Evolutionary conservation across 2,113 vertebrate genomes (phyloP).

Genomic region (Patagioenas fasciata): DNA sequence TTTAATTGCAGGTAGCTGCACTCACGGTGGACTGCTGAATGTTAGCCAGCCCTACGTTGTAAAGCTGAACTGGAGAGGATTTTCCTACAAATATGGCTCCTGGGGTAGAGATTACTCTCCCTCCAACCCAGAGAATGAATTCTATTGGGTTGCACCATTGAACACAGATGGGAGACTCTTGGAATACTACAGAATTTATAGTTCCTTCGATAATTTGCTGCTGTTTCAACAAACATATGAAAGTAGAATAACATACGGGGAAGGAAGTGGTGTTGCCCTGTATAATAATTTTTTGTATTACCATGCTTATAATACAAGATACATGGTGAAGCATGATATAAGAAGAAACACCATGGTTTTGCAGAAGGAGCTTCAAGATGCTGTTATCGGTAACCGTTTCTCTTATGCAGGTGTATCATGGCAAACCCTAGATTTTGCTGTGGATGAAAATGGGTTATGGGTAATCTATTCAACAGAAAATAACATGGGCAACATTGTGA

Average conservation of each 20-base stretch:
- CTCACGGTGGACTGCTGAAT: conserved; percentile 68
- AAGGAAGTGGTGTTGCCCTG: conserved; percentile 80
- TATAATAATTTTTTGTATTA: conserved; percentile 83
- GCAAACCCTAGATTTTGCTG: conserved; percentile 88
- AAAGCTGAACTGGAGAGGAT: conserved; percentile 83
- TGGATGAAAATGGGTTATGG: conserved; percentile 94
- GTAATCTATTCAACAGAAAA: conserved; percentile 93
- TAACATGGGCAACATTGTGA: conserved; percentile 89
- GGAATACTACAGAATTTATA: conserved; percentile 74
- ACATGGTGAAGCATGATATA: conserved; percentile 72
- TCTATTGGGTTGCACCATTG: conserved; percentile 85
- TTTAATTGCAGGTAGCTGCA: conserved; percentile 71
- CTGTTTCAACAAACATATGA: conserved; percentile 38
- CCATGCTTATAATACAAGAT: conserved; percentile 54
- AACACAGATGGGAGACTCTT: conserved; percentile 55
- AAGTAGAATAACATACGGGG: conserved; percentile 51
- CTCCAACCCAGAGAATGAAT: conserved; percentile 26
- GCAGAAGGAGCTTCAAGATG: conserved; percentile 68
- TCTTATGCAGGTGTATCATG: conserved; percentile 87
- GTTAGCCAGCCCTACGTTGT: conserved; percentile 81
- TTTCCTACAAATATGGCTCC: conserved; percentile 78
- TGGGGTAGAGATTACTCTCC: conserved; percentile 84
- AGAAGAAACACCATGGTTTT: conserved; percentile 17
- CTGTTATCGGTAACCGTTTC: conserved; percentile 86
- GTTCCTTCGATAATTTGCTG: conserved; percentile 79